These are phyloP conservation scores for Megastigmus dorsalis DNA, from an alignment of 2,888 invertebrate species.

Conservation along the genomic window DNA sequence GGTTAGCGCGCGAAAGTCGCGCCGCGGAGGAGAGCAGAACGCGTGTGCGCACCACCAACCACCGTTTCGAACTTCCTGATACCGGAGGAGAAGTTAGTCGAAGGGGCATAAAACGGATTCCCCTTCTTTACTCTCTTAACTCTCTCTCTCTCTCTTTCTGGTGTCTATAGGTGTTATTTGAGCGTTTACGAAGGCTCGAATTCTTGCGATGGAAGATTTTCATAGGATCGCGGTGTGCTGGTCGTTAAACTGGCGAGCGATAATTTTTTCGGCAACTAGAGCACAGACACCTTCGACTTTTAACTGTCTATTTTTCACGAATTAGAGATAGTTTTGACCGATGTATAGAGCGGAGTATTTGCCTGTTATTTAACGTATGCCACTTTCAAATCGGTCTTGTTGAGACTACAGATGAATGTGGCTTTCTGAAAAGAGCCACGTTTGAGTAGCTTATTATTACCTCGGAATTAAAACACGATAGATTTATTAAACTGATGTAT, in stretches of 20 bases:
- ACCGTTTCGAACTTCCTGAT: conserved; percentile 39
- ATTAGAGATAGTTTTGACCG: not conserved
- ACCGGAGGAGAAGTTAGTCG: not conserved
- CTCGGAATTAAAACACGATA: too few species aligned
- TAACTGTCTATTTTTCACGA: too few species aligned
- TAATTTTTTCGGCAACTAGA: conserved; percentile 14
- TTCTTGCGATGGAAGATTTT: not conserved
- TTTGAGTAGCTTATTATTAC: too few species aligned
- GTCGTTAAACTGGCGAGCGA: too few species aligned
- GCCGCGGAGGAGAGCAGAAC: not conserved
- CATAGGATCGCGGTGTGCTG: not conserved
- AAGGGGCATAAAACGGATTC: conserved; percentile 19
- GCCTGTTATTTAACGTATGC: not conserved
- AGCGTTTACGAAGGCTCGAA: conserved; percentile 4
- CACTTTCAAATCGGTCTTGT: too few species aligned
- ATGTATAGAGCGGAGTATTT: not conserved
- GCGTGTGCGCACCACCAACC: not conserved
- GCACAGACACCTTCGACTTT: too few species aligned
- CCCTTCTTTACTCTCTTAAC: not conserved
- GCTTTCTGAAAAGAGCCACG: too few species aligned
- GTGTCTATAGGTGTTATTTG: too few species aligned
- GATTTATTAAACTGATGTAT: too few species aligned
- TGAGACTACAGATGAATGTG: too few species aligned
- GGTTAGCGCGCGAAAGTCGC: conserved; percentile 39
- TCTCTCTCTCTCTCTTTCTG: not conserved